Evolutionary conservation across 2,797 vertebrate species (phyloP), one percentile per base, ranked within the genome.

Genomic region (Myotis vivesi): DNA sequence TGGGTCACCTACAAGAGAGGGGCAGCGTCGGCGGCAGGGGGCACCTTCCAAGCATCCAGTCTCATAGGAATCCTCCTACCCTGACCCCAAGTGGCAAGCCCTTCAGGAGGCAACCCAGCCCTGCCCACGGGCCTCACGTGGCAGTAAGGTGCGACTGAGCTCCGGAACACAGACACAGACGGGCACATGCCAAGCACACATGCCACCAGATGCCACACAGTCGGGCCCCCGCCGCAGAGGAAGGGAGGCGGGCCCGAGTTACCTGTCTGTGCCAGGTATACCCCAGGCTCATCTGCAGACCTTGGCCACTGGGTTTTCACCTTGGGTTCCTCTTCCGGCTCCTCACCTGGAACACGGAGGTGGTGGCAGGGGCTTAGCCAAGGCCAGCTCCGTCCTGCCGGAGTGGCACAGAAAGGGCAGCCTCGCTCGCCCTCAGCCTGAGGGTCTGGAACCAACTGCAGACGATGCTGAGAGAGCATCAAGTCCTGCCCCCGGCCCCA

Each of bases 201-300:
- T 79, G 75, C 94, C 83, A 96, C 46, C 93, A 85, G 94, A 95
- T 3, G 1, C 91, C 91, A 96, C 92, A 91, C n/a, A 66, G 87
- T 91, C 95, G 96, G 97, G 97, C 96, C 89, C 86, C 93, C 76
- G 75, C 96, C 96, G 0, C 87, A 72, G 77, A 92, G 88, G 81
- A 76, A 85, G 88, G 91, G 96, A 97, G 77, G 94, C 33, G 85
- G 62, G 71, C 3, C 3, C 92, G 64, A 83, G 97, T 99, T 98
- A 99, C 99, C 99, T 99, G 99, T 99, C 98, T 99, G 99, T 94
- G 99, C 99, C 99, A 99, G 99, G 98, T 99, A 99, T 98, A 99
- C 98, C 96, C 99, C 99, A 53, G 99, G 99, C 97, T 99, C 99
- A 96, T 99, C 99, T 2, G 99, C 99, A 93, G 99, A 99, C 97